Percentiles rank a stretch among this genome's conserved stretches.
These are phyloP conservation scores for Gephyroberyx darwinii DNA, from an alignment of 2,797 vertebrate genomes.

Conservation along the genomic window DNA sequence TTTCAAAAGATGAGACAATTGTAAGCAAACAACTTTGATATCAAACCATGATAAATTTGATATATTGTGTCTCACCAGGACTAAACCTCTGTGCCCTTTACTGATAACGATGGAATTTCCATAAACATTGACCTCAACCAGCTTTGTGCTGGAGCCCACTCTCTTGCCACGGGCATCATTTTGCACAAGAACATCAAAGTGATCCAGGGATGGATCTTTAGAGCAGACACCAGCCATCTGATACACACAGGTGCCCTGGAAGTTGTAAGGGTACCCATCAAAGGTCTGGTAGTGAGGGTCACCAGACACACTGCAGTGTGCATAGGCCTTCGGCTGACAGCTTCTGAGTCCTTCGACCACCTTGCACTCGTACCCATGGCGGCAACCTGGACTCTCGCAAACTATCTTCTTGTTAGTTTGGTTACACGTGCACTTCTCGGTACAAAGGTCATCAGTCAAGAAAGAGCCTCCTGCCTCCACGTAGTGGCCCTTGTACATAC, in stretches of 20 bases:
- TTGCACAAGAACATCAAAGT: slow-evolving; percentile 80
- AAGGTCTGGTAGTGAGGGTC: slow-evolving; percentile 71
- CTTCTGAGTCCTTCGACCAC: slow-evolving; percentile 38
- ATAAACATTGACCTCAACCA: slow-evolving; percentile 73
- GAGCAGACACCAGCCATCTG: slow-evolving; percentile 74
- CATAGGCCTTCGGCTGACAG: slow-evolving; percentile 49
- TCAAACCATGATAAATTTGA: not conserved
- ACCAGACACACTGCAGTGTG: slow-evolving; percentile 49
- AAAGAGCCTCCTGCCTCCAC: slow-evolving; percentile 63
- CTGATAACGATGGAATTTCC: slow-evolving; percentile 62
- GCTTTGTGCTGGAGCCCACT: slow-evolving; percentile 68
- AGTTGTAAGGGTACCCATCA: slow-evolving; percentile 57
- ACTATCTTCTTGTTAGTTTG: not conserved
- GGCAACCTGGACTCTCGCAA: slow-evolving; percentile 50
- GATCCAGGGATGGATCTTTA: slow-evolving; percentile 51
- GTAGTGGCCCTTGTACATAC: slow-evolving; percentile 63
- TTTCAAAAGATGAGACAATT: not conserved
- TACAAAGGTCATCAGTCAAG: slow-evolving; percentile 71
- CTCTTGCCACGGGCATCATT: slow-evolving; percentile 66
- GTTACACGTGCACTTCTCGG: slow-evolving; percentile 66
- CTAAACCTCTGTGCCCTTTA: slow-evolving; percentile 54
- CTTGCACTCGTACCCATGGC: slow-evolving; percentile 43
- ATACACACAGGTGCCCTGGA: slow-evolving; percentile 85
- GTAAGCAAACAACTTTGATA: not conserved
- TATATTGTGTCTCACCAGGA: slow-evolving; percentile 29